phyloP scores from a whole-genome alignment of 2,113 vertebrate species.

The Malaclemys terrapin region DNA sequence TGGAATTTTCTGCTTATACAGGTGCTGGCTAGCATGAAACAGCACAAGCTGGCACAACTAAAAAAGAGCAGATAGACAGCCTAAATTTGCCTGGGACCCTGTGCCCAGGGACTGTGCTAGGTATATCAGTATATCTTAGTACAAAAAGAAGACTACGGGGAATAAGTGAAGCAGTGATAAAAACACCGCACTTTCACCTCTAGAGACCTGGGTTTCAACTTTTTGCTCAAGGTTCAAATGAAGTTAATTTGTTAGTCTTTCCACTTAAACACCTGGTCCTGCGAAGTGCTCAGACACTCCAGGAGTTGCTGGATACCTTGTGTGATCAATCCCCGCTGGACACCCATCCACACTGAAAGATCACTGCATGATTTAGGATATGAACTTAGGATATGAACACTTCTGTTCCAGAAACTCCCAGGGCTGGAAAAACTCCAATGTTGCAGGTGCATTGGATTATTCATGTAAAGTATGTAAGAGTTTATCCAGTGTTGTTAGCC shows the following conservation, averaged over 20 bases:
- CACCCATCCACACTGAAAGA: background rate
- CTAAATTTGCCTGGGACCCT: background rate
- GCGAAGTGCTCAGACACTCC: background rate
- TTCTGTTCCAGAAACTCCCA: background rate
- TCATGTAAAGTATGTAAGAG: background rate
- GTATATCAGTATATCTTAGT: background rate
- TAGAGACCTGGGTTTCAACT: background rate
- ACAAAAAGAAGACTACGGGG: background rate
- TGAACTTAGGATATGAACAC: background rate
- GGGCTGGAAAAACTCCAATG: background rate
- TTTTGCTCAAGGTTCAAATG: background rate
- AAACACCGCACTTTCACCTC: background rate
- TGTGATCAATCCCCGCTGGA: background rate
- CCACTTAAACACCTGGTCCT: background rate
- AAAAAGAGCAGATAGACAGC: background rate
- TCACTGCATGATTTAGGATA: background rate
- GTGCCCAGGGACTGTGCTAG: background rate
- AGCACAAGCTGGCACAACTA: background rate
- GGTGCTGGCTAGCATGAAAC: background rate
- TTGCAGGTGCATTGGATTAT: background rate
- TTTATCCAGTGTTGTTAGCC: background rate
- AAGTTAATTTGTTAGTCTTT: background rate
- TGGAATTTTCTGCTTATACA: background rate
- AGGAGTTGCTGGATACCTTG: background rate
- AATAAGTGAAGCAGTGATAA: background rate